Evolutionary conservation across 1,140 invertebrate genomes (phyloP).

Genomic region (Eueides isabella): DNA sequence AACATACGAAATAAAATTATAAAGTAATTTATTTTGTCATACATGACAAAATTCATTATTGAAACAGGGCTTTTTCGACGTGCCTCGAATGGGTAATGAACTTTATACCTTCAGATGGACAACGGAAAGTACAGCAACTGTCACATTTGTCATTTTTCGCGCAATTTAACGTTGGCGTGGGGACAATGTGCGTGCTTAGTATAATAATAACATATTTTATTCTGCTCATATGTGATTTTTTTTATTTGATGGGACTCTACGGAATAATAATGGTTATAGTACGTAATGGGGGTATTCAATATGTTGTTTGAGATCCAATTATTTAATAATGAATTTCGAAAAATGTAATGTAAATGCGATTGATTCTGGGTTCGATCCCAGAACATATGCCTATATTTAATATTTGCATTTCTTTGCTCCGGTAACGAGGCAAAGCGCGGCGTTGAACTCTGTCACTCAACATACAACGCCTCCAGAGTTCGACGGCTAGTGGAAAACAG

Average conservation of each 20-base stretch:
- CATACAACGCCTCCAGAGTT: no score
- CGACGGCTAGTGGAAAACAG: no score
- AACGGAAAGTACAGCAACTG: constrained; percentile 32
- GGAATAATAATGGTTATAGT: background rate
- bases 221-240: background rate
- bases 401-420: no score
- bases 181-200: constrained; percentile 11
- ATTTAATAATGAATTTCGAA: no score
- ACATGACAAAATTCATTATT: constrained; percentile 5
- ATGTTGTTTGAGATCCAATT: no score
- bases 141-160: constrained; percentile 40
- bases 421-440: no score
- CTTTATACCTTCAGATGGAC: constrained; percentile 35
- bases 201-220: background rate
- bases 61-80: constrained; percentile 9
- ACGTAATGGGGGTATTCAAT: background rate
- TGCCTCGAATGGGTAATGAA: constrained; percentile 48
- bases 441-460: no score
- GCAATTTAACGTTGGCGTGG: constrained; percentile 26
- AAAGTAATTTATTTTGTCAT: no score
- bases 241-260: background rate
- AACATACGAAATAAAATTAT: no score
- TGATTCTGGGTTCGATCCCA: no score
- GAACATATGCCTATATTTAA: no score
- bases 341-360: no score